phyloP scores from a whole-genome alignment of 2,113 vertebrate genomes.

The Dunckerocampus dactyliophorus region DNA sequence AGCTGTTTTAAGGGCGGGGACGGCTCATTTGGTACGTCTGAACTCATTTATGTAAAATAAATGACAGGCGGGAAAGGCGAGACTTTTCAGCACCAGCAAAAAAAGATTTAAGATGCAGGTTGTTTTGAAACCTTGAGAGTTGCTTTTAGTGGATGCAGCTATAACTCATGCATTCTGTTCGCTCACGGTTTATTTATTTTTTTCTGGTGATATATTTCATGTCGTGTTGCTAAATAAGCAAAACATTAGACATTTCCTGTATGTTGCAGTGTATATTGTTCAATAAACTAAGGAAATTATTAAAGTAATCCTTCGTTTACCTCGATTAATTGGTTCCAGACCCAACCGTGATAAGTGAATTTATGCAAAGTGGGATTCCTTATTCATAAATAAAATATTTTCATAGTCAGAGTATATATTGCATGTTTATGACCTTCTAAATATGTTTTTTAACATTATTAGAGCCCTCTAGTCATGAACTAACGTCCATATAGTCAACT shows the following conservation, averaged over 20 bases:
- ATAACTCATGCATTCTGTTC: not conserved
- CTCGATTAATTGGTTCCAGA: not conserved
- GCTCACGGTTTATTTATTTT: not conserved
- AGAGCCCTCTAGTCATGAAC: too few relatives aligned
- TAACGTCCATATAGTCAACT: too few relatives aligned
- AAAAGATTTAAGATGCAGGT: not conserved
- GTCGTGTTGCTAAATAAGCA: not conserved
- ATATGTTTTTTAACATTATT: not conserved
- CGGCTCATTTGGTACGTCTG: constrained; percentile 47
- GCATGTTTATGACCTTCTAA: not conserved
- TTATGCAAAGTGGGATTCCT: too few relatives aligned
- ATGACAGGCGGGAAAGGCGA: constrained; percentile 24
- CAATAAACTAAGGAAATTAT: not conserved
- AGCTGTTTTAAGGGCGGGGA: constrained; percentile 50
- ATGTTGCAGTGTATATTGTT: not conserved
- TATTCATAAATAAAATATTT: too few relatives aligned
- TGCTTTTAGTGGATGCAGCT: not conserved
- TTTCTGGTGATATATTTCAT: too few relatives aligned
- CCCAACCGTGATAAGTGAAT: too few relatives aligned
- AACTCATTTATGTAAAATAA: constrained; percentile 46
- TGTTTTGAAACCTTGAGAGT: not conserved
- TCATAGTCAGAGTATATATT: too few relatives aligned
- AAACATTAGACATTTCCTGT: not conserved
- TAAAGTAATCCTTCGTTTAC: too few relatives aligned
- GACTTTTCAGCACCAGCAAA: constrained; percentile 6